Percentiles rank a stretch among this genome's conserved stretches.
Conservation (phyloP, 2,888 invertebrate species). For the Mythimna pallens region DNA sequence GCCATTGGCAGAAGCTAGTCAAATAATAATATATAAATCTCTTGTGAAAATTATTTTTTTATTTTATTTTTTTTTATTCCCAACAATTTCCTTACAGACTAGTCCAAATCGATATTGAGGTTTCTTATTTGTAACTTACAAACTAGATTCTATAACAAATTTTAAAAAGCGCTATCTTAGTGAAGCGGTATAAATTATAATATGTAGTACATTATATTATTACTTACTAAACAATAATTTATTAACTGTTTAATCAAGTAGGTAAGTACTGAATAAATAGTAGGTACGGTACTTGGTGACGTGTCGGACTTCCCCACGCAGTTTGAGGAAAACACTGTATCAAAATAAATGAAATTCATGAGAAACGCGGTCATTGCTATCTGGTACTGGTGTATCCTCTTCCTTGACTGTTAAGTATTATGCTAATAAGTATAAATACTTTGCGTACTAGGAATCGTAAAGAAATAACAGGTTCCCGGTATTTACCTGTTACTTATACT, state of each 20-base stretch:
- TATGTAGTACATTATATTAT: too few relatives aligned
- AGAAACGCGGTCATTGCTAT: conserved; percentile 30
- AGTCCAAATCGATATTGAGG: too few relatives aligned
- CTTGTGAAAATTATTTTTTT: too few relatives aligned
- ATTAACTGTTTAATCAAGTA: neutral
- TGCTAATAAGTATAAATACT: neutral
- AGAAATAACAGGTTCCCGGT: neutral
- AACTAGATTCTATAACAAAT: too few relatives aligned
- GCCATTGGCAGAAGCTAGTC: too few relatives aligned
- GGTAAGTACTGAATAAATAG: conserved; percentile 1
- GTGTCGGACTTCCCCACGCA: conserved; percentile 19
- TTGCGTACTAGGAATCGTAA: too few relatives aligned
- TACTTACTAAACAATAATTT: neutral
- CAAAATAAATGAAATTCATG: conserved; percentile 23
- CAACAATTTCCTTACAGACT: too few relatives aligned
- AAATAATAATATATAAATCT: too few relatives aligned
- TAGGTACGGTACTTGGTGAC: neutral
- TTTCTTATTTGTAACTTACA: too few relatives aligned
- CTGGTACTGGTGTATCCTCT: conserved; percentile 3
- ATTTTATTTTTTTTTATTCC: too few relatives aligned
- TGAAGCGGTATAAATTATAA: too few relatives aligned
- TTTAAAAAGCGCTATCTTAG: too few relatives aligned
- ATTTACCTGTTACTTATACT: neutral
- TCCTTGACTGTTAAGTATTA: neutral
- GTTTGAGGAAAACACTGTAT: conserved; percentile 33